Evolutionary conservation across 2,888 invertebrate genomes (phyloP), one percentile per base, ranked within the genome.

Genomic region (Cheilosia variabilis): DNA sequence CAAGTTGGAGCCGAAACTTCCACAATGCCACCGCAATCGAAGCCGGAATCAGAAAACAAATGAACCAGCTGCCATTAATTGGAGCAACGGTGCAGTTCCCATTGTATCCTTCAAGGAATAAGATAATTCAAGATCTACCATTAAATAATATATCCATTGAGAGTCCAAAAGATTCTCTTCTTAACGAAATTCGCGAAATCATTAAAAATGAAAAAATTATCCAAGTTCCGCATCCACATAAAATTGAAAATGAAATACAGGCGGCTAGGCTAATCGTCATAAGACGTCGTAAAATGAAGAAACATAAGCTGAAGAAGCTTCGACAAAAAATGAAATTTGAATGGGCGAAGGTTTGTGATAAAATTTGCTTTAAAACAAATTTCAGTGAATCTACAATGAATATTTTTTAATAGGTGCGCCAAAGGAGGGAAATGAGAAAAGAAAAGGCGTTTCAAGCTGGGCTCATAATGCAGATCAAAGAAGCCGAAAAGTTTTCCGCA

Each of bases 211-310:
- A 71, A 9, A 22, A 53, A 5, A 81, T 81, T 0, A 75, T 69
- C 2, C 31, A 75, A 4, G 19, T 47, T 19, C 72, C 83, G 17
- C 31, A 73, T 2, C 17, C 62, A 27, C 41, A 41, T 7, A 62
- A 55, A 2, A 19, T n/a, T 4, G 41, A 60, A n/a, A 57, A 62
- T 43, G 76, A 95, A 89, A 96, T 95, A 89, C 94, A 95, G 89
- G 97, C 97, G 0, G 94, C 94, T 0, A 93, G 96, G 66, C 91
- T 97, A 77, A 95, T 97, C 87, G 95, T 96, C 0, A 97, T 97
- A 43, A 93, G 97, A 62, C 93, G 95, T 63, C 94, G 94, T 69
- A 98, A 97, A 92, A 97, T 98, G 96, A 97, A 95, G 91, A 97
- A 96, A 89, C 98, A 98, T 90, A 96, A 97, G 91, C 93, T 96